Base-by-base conservation (phyloP, 1,140 invertebrate species). In the Aphaenogaster ashmeadi region DNA sequence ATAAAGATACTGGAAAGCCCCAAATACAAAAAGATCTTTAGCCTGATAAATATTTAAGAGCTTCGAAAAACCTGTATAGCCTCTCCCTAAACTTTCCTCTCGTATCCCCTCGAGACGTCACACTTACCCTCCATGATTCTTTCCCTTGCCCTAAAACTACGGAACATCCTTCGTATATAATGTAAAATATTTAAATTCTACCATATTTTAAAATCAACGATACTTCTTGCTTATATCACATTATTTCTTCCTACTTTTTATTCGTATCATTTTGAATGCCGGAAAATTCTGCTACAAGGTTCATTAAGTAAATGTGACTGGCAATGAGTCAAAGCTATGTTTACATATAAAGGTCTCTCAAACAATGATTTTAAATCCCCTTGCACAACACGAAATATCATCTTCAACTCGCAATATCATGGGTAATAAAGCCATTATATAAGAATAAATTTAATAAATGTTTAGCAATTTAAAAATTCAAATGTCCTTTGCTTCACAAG, bases 401-500 rank as follows among this genome's bases (percentile, higher is more conserved):
- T 41, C n/a, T 58, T 9, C 36, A 41, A 44, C 11, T 69, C 18
- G 27, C 1, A 36, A 74, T 27, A 15, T 47, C 38, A 54, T 27
- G 13, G 4, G 15, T 44, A 44, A 56, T 15, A n/a, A 41, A 33
- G 13, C 44, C 8, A 44, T 15, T 33, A 11, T 18, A 7, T 38
- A 64, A 27, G 44, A 74, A 58, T 44, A 18, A 62, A 74, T 11
- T 62, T 84, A n/a, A 89, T 89, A 86, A 74, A 89, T 80, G 41
- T 79, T 71, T 67, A 38, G 15, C 21, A 11, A 27, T 13, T 27
- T 27, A 67, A 67, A 44, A 15, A 38, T 21, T 56, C 27, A 11
- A 58, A 52, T 56, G 41, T 72, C 1, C 11, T 62, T 60, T 3
- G 13, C 7, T 41, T 56, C 6, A 2, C 6, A 8, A 18, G 27